Conservation (phyloP, 2,888 invertebrate genomes). For the Deilephila porcellus region DNA sequence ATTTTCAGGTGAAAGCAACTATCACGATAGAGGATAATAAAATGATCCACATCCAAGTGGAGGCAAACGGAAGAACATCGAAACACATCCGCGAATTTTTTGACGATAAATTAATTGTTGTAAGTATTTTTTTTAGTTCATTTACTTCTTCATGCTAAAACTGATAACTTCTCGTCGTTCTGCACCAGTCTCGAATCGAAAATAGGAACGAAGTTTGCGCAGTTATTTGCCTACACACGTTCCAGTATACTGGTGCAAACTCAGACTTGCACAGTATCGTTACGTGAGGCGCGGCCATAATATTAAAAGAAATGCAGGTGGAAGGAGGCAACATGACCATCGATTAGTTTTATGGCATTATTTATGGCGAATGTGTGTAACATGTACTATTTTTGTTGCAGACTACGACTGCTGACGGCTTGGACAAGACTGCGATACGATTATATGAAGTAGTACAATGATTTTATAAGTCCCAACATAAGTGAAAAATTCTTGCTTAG, state of each 20-base stretch:
- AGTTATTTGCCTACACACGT: no score
- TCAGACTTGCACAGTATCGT: no score
- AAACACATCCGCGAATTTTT: conserved; percentile 65
- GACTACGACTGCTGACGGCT: conserved; percentile 68
- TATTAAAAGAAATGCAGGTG: no score
- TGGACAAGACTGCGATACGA: conserved; percentile 59
- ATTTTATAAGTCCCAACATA: conserved; percentile 27
- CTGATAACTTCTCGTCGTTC: no score
- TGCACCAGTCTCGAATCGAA: no score
- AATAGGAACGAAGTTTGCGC: no score
- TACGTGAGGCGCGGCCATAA: no score
- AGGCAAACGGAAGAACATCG: conserved; percentile 59
- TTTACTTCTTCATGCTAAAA: neutral
- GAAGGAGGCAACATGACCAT: no score
- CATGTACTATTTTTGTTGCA: conserved; percentile 45
- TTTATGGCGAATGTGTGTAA: no score
- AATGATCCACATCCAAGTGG: conserved; percentile 66
- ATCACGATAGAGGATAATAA: conserved; percentile 67
- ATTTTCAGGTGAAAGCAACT: conserved; percentile 60
- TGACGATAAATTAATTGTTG: conserved; percentile 59
- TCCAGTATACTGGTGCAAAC: no score
- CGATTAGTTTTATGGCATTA: no score
- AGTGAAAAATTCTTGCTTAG: no score
- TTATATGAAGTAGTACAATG: conserved; percentile 54
- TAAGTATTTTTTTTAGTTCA: conserved; percentile 42